Evolutionary conservation across 2,888 invertebrate species (phyloP).

Genomic region (Drosophila anomalata): DNA sequence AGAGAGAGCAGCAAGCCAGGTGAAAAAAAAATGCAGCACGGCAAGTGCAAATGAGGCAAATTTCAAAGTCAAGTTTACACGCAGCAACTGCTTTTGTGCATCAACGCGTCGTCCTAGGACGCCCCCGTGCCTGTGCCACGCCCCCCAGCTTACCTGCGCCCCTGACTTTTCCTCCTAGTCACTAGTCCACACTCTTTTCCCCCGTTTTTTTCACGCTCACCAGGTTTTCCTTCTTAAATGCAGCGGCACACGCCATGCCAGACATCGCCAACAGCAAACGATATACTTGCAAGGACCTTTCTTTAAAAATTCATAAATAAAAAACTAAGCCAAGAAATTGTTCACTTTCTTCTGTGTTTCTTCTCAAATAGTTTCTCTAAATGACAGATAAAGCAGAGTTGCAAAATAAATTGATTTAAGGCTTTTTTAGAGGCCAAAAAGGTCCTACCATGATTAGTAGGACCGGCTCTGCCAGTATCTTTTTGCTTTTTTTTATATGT

Average conservation of each 20-base stretch:
- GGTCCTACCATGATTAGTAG: too few species aligned
- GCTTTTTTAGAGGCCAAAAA: too few species aligned
- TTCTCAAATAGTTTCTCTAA: too few species aligned
- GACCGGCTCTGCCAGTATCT: too few species aligned
- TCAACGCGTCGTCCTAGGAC: slow-evolving; percentile 38
- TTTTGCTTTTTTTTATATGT: not conserved
- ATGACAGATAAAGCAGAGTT: too few species aligned
- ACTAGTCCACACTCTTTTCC: slow-evolving; percentile 9
- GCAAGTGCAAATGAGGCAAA: slow-evolving; percentile 77
- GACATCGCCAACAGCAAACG: not conserved
- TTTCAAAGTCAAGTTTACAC: slow-evolving; percentile 79
- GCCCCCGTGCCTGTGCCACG: not conserved
- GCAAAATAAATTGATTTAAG: too few species aligned
- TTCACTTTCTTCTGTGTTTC: too few species aligned
- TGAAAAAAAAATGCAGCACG: slow-evolving; percentile 51
- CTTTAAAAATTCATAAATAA: too few species aligned
- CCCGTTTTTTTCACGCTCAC: not conserved
- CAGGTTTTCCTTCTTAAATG: slow-evolving; percentile 1
- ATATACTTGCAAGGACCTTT: not conserved
- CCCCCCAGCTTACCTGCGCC: not conserved
- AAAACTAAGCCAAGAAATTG: too few species aligned
- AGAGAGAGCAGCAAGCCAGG: slow-evolving; percentile 43
- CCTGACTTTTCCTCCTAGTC: slow-evolving; percentile 13
- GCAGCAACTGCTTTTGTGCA: slow-evolving; percentile 74
- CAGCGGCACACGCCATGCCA: not conserved